A percentile compares a stretch with the other conserved stretches of the same genome.
These are phyloP conservation scores for Axinella damicornis DNA, from an alignment of 37 sponge, comb jelly and placozoan species.

Conservation along the genomic window DNA sequence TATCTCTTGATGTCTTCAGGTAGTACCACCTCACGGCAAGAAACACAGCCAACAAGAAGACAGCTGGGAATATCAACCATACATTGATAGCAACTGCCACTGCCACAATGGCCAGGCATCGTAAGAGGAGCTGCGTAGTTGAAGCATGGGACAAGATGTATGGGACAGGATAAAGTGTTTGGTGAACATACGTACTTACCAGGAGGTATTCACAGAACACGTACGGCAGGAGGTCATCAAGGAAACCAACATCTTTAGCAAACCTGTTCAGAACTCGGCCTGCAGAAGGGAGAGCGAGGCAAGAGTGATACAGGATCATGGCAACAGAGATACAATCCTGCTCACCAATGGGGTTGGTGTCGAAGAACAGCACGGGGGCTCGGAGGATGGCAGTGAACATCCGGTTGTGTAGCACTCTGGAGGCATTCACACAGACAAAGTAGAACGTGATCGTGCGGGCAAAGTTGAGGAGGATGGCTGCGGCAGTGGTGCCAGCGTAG, in stretches of 20 bases:
- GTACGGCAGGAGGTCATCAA: constrained; percentile 77
- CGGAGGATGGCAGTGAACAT: constrained; percentile 69
- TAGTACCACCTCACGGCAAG: constrained; percentile 64
- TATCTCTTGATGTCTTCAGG: constrained; percentile 66
- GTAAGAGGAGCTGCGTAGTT: constrained; percentile 49
- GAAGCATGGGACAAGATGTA: background rate
- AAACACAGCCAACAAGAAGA: constrained; percentile 43
- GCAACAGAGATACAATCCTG: too few species aligned
- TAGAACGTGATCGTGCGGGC: constrained; percentile 31
- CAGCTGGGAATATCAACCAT: constrained; percentile 56
- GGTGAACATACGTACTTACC: constrained; percentile 30
- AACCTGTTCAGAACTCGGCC: constrained; percentile 83
- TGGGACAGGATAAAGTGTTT: background rate
- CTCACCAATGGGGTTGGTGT: constrained; percentile 86
- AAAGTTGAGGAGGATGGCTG: constrained; percentile 36
- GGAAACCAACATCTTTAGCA: constrained; percentile 77
- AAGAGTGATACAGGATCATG: background rate
- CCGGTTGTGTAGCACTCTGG: constrained; percentile 68
- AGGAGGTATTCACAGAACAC: constrained; percentile 46
- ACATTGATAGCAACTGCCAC: constrained; percentile 57
- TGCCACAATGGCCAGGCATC: constrained; percentile 58
- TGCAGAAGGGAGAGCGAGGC: background rate
- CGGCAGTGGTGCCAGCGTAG: constrained; percentile 37
- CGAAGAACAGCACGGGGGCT: constrained; percentile 82
- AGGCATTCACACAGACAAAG: constrained; percentile 54